Percentiles rank a stretch among this genome's conserved stretches.
Evolutionary conservation across 2,888 invertebrate genomes (phyloP).

Genomic region (Bhutanitis thaidina): DNA sequence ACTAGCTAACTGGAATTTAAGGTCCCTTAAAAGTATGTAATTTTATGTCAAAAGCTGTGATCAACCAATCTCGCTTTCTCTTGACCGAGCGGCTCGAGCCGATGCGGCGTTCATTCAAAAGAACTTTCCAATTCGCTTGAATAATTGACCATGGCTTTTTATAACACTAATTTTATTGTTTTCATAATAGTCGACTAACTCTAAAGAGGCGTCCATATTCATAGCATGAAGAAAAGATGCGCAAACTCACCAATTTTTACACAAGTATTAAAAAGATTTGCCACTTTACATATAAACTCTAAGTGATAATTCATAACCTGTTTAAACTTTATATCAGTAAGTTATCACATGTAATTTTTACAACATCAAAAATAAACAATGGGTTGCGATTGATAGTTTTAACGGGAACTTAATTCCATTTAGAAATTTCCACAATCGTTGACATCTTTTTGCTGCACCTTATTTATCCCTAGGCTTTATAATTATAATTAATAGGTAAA

Average conservation of each 20-base stretch:
- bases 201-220: constrained; percentile 76
- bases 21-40: constrained; percentile 79
- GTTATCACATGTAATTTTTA: constrained; percentile 52
- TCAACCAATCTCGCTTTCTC: constrained; percentile 55
- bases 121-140: constrained; percentile 27
- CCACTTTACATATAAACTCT: constrained; percentile 53
- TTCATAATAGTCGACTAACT: constrained; percentile 70
- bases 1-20: constrained; percentile 79
- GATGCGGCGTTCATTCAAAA: constrained; percentile 15
- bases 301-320: constrained; percentile 59
- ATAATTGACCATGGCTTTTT: constrained; percentile 71
- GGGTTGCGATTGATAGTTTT: constrained; percentile 42
- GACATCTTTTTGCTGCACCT: constrained; percentile 42
- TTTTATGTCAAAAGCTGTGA: constrained; percentile 66
- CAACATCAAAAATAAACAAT: constrained; percentile 56
- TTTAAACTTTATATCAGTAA: constrained; percentile 54
- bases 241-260: constrained; percentile 71
- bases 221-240: constrained; percentile 72
- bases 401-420: constrained; percentile 78
- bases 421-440: constrained; percentile 50
- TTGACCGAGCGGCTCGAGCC: constrained; percentile 3
- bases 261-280: constrained; percentile 57
- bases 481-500: constrained; percentile 35
- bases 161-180: constrained; percentile 74
- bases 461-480: constrained; percentile 33